Base-by-base conservation (phyloP, 2,113 vertebrate genomes). In the Gnathochromis pfefferi region DNA sequence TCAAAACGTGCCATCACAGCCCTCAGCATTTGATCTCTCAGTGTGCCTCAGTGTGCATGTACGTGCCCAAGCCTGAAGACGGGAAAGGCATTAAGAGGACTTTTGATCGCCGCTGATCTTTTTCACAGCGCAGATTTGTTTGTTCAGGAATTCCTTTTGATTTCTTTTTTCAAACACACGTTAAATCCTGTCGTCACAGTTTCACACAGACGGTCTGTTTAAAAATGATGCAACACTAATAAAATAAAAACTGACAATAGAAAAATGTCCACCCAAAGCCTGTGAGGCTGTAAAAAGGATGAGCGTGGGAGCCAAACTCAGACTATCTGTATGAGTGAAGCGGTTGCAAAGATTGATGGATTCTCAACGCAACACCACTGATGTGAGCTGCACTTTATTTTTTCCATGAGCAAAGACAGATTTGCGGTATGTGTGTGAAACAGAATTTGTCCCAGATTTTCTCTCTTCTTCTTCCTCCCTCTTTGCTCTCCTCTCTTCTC, bases 401-500 rank as follows among this genome's bases (percentile, higher is more conserved):
- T 93, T 63, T 63, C 94, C 94, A 94, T 91, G 92, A 96, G 92
- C 87, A 91, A 88, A 92, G 92, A 91, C 91, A 92, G 93, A 94
- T 91, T 91, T 93, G 94, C 6, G 88, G 92, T 85, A 90, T 87
- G 89, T 91, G 90, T 90, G 91, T 90, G 88, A 93, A 93, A 65
- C 83, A 90, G 88, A 94, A 94, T 94, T 94, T 94, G 90, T 95
- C 94, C 93, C 90, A 94, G 92, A 95, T 93, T 94, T 88, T 86
- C 91, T 90, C 88, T 87, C 82, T 85, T 92, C 85, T 81, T 93
- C 93, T 78, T 90, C 88, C 85, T 91, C 84, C 81, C 83, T 87
- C 85, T 78, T 58, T 9, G 63, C 92, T 82, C 83, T 93, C 89
- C 82, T 93, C 84, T 85, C 84, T 79, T 87, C 89, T 94, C 89